These are phyloP conservation scores for Mantis religiosa DNA, from an alignment of 2,888 invertebrate genomes.

Conservation along the genomic window DNA sequence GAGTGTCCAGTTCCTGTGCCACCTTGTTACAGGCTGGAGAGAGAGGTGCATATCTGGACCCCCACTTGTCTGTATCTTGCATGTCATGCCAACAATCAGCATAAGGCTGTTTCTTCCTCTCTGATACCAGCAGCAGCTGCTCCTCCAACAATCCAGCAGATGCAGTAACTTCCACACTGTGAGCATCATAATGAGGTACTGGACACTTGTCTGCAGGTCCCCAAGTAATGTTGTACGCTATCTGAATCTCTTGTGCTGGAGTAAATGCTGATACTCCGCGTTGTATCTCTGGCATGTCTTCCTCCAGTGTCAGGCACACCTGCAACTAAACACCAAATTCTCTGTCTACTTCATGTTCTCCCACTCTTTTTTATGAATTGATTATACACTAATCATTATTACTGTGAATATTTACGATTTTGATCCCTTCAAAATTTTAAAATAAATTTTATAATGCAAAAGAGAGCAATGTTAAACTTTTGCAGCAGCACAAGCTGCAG, in stretches of 20 bases:
- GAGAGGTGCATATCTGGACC: slow-evolving; percentile 30
- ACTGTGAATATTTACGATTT: too few relatives aligned
- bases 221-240: not conserved
- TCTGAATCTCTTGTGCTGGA: not conserved
- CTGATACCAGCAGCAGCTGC: slow-evolving; percentile 33
- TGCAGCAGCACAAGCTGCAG: too few relatives aligned
- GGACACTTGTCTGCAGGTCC: not conserved
- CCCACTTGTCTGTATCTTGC: slow-evolving; percentile 15
- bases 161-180: not conserved
- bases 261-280: not conserved
- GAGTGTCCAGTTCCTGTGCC: slow-evolving; percentile 36
- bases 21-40: slow-evolving; percentile 36
- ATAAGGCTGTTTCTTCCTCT: slow-evolving; percentile 29
- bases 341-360: too few relatives aligned
- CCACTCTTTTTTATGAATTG: too few relatives aligned
- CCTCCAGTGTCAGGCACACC: not conserved
- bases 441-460: too few relatives aligned
- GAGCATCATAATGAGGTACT: not conserved
- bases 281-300: not conserved
- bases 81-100: not conserved
- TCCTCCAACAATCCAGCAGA: slow-evolving; percentile 31
- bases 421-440: too few relatives aligned
- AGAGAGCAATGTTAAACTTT: too few relatives aligned
- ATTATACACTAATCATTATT: too few relatives aligned
- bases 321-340: not conserved